Evolutionary conservation across 2,113 vertebrate species (phyloP), one percentile per base, ranked within the genome.

Genomic region (Passer domesticus): DNA sequence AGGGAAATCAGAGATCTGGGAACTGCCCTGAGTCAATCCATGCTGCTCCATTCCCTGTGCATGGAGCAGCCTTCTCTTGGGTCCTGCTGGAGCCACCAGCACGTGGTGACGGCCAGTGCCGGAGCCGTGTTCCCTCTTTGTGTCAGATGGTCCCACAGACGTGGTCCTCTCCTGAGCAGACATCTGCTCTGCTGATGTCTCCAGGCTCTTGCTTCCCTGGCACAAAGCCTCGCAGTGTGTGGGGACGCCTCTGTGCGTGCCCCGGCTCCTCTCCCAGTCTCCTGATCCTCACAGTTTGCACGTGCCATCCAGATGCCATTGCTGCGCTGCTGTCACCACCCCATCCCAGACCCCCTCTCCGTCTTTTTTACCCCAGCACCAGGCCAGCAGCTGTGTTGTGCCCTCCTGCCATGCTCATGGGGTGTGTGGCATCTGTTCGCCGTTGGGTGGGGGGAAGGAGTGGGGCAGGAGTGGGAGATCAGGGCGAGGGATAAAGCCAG

Each of bases 401-500:
- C 62, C 69, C 17, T 84, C 77, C 62, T 68, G 63, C 72, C 0
- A 0, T 1, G 19, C 58, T 87, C 0, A 0, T 49, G 0, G 13
- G 41, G 85, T 74, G 69, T 13, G 11, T 92, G 91, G 69, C 92
- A 90, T 96, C 83, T 93, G 92, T 59, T 89, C 2, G 0, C 55
- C 28, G 12, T 84, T 89, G 89, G 72, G 58, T 84, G 58, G 46
- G 70, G 75, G 72, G 53, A 37, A 83, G 80, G 46, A 90, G 39
- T 31, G 21, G 55, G 82, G 78, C 77, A 3, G 56, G 78, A 92
- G 47, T 6, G 5, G 64, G 91, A 90, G 91, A 96, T 94, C 77
- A 94, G 88, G 83, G 80, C 0, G 1, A 95, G 52, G 94, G 94
- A 97, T 97, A 90, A 97, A 95, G 78, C 39, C 0, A 2, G 49